These are phyloP conservation scores for Drosophila arawakana DNA, from an alignment of 1,140 invertebrate species.

Conservation along the genomic window DNA sequence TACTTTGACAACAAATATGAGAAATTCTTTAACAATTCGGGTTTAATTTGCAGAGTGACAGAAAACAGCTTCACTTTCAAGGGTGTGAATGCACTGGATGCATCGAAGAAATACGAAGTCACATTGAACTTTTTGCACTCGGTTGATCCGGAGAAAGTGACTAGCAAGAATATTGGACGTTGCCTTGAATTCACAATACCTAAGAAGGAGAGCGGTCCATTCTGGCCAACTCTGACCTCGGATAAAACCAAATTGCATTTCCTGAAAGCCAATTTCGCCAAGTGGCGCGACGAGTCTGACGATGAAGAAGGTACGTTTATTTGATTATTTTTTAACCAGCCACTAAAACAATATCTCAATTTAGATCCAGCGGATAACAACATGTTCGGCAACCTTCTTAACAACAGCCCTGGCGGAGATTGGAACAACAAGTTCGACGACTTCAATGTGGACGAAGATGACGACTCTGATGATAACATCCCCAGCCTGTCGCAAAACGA, in stretches of 20 bases:
- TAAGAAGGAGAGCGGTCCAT: constrained; percentile 87
- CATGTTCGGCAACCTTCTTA: constrained; percentile 64
- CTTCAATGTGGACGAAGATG: constrained; percentile 75
- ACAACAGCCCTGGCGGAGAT: constrained; percentile 56
- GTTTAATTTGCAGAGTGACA: constrained; percentile 87
- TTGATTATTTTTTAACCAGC: too few relatives aligned
- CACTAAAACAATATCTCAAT: not conserved
- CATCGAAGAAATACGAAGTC: constrained; percentile 93
- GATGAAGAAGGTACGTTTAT: constrained; percentile 84
- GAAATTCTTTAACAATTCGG: not conserved
- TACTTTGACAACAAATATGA: constrained; percentile 1
- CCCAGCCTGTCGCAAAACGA: constrained; percentile 80
- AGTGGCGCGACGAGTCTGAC: constrained; percentile 97
- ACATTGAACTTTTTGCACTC: constrained; percentile 92
- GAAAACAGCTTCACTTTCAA: constrained; percentile 93
- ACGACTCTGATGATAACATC: constrained; percentile 80
- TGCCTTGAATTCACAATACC: constrained; percentile 91
- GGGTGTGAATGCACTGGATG: constrained; percentile 91
- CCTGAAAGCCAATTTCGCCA: constrained; percentile 98
- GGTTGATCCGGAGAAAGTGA: constrained; percentile 92
- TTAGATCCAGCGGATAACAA: constrained; percentile 62
- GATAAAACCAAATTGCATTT: constrained; percentile 96
- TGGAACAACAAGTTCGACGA: constrained; percentile 80
- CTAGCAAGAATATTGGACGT: constrained; percentile 89
- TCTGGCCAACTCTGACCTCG: constrained; percentile 94